phyloP scores from a whole-genome alignment of 2,888 invertebrate genomes.

The Aquatica leii region DNA sequence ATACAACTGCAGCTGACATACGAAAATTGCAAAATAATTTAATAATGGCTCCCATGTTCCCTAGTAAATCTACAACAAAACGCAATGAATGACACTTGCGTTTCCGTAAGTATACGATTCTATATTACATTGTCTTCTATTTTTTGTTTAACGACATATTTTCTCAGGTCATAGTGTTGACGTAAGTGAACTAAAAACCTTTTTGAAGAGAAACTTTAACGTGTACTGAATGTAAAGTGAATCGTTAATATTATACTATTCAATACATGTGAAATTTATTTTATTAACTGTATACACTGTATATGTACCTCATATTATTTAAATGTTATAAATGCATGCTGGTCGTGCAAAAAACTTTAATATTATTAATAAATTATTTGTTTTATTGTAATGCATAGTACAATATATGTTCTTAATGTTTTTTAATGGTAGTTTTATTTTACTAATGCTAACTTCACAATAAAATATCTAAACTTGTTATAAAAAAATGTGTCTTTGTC shows the following conservation, averaged over 20 bases:
- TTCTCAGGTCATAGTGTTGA: slow-evolving; percentile 57
- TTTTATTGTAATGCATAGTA: slow-evolving; percentile 48
- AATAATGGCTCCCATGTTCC: slow-evolving; percentile 48
- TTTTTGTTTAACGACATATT: too few species aligned
- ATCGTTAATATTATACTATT: slow-evolving; percentile 27
- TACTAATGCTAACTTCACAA: too few species aligned
- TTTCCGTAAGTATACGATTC: slow-evolving; percentile 49
- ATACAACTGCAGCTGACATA: slow-evolving; percentile 76
- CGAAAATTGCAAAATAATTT: slow-evolving; percentile 60
- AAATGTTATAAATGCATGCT: slow-evolving; percentile 50
- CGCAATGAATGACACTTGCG: slow-evolving; percentile 47
- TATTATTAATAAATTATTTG: slow-evolving; percentile 51
- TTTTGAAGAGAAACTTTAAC: slow-evolving; percentile 54
- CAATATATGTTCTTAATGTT: slow-evolving; percentile 50
- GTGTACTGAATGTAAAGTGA: slow-evolving; percentile 27
- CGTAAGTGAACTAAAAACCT: slow-evolving; percentile 55
- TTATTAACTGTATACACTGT: slow-evolving; percentile 36
- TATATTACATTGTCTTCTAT: too few species aligned
- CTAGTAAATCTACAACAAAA: slow-evolving; percentile 33
- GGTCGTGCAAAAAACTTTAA: slow-evolving; percentile 53
- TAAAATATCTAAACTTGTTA: too few species aligned
- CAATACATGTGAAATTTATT: slow-evolving; percentile 44
- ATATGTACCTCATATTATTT: slow-evolving; percentile 48
- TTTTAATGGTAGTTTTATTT: slow-evolving; percentile 42
- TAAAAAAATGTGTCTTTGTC: too few species aligned